These are phyloP conservation scores for Eumeta japonica DNA, from an alignment of 1,140 invertebrate genomes.

Conservation along the genomic window DNA sequence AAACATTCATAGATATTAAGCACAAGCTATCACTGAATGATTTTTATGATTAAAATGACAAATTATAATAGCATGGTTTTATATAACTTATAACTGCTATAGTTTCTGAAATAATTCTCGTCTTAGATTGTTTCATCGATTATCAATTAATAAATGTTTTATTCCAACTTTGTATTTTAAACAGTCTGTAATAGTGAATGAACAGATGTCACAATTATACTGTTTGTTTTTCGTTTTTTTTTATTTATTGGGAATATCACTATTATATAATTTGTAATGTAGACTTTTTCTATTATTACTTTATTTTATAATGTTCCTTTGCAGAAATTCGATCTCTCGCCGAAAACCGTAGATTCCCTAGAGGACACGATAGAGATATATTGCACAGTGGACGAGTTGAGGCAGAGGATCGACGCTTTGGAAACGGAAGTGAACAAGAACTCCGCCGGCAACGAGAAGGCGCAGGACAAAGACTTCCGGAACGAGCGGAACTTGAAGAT, in stretches of 20 bases:
- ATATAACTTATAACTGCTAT: no score
- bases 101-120: no score
- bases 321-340: constrained; percentile 46
- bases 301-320: constrained; percentile 13
- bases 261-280: neutral
- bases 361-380: constrained; percentile 60
- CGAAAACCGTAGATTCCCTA: constrained; percentile 47
- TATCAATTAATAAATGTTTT: no score
- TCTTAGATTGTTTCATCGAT: no score
- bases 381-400: constrained; percentile 63
- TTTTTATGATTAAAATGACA: no score
- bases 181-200: no score
- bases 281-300: neutral
- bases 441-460: constrained; percentile 18
- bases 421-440: constrained; percentile 38
- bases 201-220: neutral
- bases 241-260: neutral
- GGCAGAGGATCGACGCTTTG: constrained; percentile 53
- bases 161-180: no score
- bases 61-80: no score
- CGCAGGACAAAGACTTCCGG: constrained; percentile 22
- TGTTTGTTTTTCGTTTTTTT: neutral
- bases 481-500: constrained; percentile 30
- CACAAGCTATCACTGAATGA: no score
- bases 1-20: no score